Evolutionary conservation across 2,888 invertebrate species (phyloP).

Genomic region (Macrosiphum euphorbiae): DNA sequence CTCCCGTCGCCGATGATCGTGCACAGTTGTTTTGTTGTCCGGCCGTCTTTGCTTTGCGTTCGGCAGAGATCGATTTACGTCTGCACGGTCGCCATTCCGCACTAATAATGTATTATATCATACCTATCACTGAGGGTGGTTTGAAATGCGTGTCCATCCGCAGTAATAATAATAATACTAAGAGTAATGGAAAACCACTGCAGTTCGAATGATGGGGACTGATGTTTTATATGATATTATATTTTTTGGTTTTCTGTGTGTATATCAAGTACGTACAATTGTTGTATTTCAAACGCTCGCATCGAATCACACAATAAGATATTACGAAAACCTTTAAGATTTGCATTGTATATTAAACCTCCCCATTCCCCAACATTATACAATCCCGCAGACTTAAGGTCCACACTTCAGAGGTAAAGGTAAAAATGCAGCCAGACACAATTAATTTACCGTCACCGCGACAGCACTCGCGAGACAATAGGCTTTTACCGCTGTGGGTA

Average conservation of each 20-base stretch:
- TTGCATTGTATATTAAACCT: accelerated
- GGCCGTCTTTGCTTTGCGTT: background rate
- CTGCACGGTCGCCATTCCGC: background rate
- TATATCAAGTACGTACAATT: background rate
- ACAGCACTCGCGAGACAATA: too few relatives aligned
- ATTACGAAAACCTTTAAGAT: background rate
- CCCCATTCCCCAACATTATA: background rate
- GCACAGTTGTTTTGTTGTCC: slow-evolving; percentile 10
- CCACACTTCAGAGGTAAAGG: too few relatives aligned
- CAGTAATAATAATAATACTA: background rate
- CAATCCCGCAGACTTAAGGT: background rate
- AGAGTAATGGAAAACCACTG: background rate
- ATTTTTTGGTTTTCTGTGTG: background rate
- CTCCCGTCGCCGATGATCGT: background rate
- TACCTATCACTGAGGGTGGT: background rate
- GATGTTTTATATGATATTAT: background rate
- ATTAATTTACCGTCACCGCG: too few relatives aligned
- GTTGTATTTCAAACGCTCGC: background rate
- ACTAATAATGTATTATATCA: background rate
- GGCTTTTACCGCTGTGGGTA: too few relatives aligned
- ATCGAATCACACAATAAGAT: background rate
- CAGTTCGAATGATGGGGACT: background rate
- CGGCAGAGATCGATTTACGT: background rate
- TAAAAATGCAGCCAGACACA: too few relatives aligned
- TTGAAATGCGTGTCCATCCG: background rate